These are phyloP conservation scores for Polyploca ridens DNA, from an alignment of 2,888 invertebrate species.

Conservation along the genomic window DNA sequence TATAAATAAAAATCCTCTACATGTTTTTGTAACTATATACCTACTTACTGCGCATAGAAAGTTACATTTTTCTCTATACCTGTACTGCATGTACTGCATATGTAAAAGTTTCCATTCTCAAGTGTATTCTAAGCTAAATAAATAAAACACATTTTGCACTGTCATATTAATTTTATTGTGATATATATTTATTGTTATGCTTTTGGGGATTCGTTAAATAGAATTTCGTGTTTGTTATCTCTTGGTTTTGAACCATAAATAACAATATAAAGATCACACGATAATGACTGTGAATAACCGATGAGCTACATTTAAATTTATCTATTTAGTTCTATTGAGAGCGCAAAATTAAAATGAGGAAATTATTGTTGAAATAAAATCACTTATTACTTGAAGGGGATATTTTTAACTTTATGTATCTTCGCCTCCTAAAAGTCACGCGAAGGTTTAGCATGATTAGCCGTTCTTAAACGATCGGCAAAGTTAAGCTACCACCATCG, in stretches of 20 bases:
- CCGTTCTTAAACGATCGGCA: no score
- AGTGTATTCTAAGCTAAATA: not conserved
- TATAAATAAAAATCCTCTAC: not conserved
- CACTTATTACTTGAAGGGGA: no score
- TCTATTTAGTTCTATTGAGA: not conserved
- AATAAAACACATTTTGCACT: not conserved
- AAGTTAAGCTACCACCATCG: no score
- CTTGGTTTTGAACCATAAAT: not conserved
- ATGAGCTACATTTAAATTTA: not conserved
- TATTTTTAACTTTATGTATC: no score
- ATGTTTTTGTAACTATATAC: not conserved
- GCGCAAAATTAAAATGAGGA: no score
- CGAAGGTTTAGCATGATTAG: no score
- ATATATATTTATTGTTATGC: not conserved
- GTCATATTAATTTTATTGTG: constrained; percentile 1
- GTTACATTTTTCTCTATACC: no score
- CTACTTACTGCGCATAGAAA: no score
- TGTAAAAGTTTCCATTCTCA: not conserved
- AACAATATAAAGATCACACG: not conserved
- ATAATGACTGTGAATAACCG: not conserved
- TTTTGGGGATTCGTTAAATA: not conserved
- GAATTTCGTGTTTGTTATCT: not conserved
- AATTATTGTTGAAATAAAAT: no score
- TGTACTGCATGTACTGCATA: no score
- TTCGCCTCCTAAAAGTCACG: no score